A percentile compares a stretch with the other conserved stretches of the same genome.
Evolutionary conservation across 2,888 invertebrate species (phyloP).

Genomic region (Drosophila leonis): DNA sequence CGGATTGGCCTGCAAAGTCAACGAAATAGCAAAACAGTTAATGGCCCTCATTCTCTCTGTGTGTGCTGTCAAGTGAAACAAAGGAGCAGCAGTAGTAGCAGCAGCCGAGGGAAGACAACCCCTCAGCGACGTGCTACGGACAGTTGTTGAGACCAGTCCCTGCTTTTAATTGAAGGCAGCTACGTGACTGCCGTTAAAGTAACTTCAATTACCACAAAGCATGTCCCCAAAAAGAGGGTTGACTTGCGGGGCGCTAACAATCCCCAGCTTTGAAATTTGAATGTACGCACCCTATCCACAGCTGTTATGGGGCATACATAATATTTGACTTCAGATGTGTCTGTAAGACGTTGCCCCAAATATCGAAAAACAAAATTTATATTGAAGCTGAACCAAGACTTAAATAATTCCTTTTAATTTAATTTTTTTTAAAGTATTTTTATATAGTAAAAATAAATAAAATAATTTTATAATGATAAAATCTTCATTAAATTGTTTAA

Average conservation of each 20-base stretch:
- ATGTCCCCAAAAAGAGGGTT: slow-evolving; percentile 39
- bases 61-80: slow-evolving; percentile 48
- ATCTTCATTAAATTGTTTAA: too few species aligned
- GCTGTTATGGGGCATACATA: slow-evolving; percentile 15
- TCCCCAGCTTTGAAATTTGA: slow-evolving; percentile 57
- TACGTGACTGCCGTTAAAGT: slow-evolving; percentile 75
- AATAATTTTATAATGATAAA: too few species aligned
- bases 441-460: too few species aligned
- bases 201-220: slow-evolving; percentile 78
- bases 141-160: slow-evolving; percentile 56
- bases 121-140: slow-evolving; percentile 53
- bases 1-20: slow-evolving; percentile 81
- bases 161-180: slow-evolving; percentile 74
- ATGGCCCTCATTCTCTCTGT: slow-evolving; percentile 23
- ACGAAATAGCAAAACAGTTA: slow-evolving; percentile 44
- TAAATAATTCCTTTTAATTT: too few species aligned
- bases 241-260: slow-evolving; percentile 28
- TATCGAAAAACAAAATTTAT: neutral
- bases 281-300: slow-evolving; percentile 61
- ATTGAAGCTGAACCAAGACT: neutral
- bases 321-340: neutral
- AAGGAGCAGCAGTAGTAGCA: slow-evolving; percentile 25
- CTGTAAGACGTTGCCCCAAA: neutral
- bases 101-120: neutral
- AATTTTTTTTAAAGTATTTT: too few species aligned